These are phyloP conservation scores for Acanthopagrus latus DNA, from an alignment of 2,797 vertebrate species.

Conservation along the genomic window DNA sequence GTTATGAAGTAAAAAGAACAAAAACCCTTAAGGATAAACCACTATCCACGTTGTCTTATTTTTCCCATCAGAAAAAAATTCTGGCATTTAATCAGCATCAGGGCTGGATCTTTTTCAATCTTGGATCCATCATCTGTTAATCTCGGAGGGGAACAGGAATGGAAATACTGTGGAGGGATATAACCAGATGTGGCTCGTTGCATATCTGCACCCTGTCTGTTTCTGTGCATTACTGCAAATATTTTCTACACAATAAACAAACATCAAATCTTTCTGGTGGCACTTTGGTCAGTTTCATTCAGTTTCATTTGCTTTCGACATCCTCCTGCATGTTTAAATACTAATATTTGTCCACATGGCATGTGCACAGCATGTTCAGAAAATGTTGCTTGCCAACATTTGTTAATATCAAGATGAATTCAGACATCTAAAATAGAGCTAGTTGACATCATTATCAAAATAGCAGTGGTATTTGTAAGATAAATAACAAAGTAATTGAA, in stretches of 20 bases:
- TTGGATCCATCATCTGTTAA: constrained; percentile 25
- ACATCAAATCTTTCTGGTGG: neutral
- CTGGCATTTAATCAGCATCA: neutral
- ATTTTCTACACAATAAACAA: constrained; percentile 22
- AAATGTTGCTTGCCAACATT: neutral
- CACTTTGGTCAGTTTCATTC: constrained; percentile 9
- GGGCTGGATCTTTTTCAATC: constrained; percentile 24
- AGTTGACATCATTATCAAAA: neutral
- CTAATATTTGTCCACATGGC: neutral
- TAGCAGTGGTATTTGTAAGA: neutral
- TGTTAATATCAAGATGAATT: neutral
- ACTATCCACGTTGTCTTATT: neutral
- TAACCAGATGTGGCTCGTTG: constrained; percentile 44
- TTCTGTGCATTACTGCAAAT: constrained; percentile 30
- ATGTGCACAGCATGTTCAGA: neutral
- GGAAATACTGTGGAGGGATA: constrained; percentile 16
- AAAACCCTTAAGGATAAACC: neutral
- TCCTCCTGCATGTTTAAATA: neutral
- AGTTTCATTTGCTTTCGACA: neutral
- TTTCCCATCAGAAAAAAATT: neutral
- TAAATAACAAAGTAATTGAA: no score
- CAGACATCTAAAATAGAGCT: neutral
- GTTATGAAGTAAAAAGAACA: neutral
- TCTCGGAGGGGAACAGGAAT: constrained; percentile 10
- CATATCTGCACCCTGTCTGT: neutral